Base-by-base conservation (phyloP, 1,140 invertebrate species). In the Trigoniulus corallinus region DNA sequence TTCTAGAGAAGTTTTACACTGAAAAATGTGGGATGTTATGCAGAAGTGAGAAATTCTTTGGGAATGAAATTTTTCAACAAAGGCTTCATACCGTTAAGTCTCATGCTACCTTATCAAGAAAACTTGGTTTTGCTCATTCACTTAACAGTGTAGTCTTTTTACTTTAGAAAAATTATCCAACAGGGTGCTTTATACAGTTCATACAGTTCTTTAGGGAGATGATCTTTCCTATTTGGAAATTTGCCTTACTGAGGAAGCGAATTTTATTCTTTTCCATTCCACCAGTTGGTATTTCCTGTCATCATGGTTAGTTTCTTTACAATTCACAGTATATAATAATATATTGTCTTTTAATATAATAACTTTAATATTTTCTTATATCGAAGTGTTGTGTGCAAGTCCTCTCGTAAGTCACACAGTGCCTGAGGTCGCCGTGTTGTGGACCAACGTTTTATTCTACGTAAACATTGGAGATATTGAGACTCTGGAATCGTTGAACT, bases 381-480 rank as follows among this genome's bases (percentile, higher is more conserved):
- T 34, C 15, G 7, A 34, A 34, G 29, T 34, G 29, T 34, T 7
- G 7, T 34, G 29, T 15, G 15, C 15, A 7, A 34, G 15, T 15
- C 7, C 29, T 15, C 29, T 34, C 7, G 7, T 15, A 15, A 7
- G 7, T 15, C 29, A 34, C 15, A 15, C 29, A 34, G 29, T 34
- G 7, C 29, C 29, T 7, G 29, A 34, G 15, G 7, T 34, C 7
- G 29, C 7, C 29, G 29, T 15, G 7, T 15, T 7, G 15, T 15
- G 7, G 29, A 34, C 15, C 29, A 34, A 15, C 29, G 15, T 34
- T 15, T 62, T 67, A 50, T 70, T 70, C 53, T 70, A 70, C 58
- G 62, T 70, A 1, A 70, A 68, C 58, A 64, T 70, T 4, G 66
- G 67, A 41, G 68, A 70, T 55, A 68, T 69, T 55, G 66, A 68